Evolutionary conservation across 2,888 invertebrate species (phyloP).

Genomic region (Neoitamus cyanurus): DNA sequence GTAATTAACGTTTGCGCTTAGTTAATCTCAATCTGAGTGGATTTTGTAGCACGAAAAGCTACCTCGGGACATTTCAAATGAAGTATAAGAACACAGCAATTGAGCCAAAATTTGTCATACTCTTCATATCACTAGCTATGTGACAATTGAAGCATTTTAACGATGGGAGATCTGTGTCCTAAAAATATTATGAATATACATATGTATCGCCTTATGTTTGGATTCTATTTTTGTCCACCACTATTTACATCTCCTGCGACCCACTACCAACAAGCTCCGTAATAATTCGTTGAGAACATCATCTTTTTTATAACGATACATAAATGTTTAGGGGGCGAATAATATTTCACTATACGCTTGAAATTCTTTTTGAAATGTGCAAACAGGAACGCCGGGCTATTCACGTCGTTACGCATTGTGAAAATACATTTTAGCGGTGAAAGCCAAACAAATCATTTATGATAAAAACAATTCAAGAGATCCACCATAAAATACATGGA

Average conservation of each 20-base stretch:
- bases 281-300: neutral
- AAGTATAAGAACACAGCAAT: neutral
- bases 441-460: slow-evolving; percentile 2
- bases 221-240: neutral
- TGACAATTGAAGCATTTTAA: slow-evolving; percentile 35
- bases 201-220: neutral
- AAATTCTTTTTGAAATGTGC: neutral
- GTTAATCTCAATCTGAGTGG: slow-evolving; percentile 11
- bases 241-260: neutral
- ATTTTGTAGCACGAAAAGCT: neutral
- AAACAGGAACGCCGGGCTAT: neutral
- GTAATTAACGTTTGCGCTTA: slow-evolving; percentile 17
- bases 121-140: slow-evolving; percentile 39
- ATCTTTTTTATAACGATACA: slow-evolving; percentile 1
- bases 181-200: neutral
- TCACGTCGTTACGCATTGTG: neutral
- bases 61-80: neutral
- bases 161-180: neutral
- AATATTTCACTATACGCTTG: no score
- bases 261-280: neutral
- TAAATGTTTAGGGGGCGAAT: neutral
- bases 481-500: neutral
- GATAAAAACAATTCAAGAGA: neutral
- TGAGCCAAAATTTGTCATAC: slow-evolving; percentile 46
- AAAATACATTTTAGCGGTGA: neutral